These are phyloP conservation scores for Carduelis carduelis DNA, from an alignment of 2,797 vertebrate genomes.

Conservation along the genomic window DNA sequence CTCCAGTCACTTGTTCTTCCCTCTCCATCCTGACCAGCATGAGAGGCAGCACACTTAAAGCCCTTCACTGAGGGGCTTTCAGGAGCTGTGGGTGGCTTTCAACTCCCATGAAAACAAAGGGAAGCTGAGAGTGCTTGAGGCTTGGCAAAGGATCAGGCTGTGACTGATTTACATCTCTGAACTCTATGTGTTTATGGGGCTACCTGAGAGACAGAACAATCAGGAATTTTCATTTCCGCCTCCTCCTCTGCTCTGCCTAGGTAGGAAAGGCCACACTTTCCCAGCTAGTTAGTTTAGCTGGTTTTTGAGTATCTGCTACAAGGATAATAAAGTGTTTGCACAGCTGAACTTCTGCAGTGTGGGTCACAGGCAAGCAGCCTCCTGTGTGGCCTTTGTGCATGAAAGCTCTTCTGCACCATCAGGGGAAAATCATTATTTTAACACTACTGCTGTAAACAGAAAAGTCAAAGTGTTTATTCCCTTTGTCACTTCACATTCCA, in stretches of 20 bases:
- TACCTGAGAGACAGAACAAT: background rate
- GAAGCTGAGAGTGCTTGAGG: background rate
- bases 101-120: background rate
- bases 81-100: background rate
- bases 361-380: background rate
- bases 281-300: background rate
- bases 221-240: background rate
- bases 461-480: background rate
- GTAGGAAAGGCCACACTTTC: background rate
- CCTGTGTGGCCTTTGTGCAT: background rate
- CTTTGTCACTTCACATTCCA: background rate
- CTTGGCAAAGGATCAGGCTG: background rate
- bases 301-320: background rate
- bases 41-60: accelerated
- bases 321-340: background rate
- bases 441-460: background rate
- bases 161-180: background rate
- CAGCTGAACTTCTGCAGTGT: background rate
- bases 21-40: background rate
- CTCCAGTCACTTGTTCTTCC: background rate
- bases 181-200: background rate
- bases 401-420: background rate
- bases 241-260: background rate
- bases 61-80: background rate
- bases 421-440: background rate